phyloP scores from a whole-genome alignment of 2,888 invertebrate genomes.

The Chalcis sispes region DNA sequence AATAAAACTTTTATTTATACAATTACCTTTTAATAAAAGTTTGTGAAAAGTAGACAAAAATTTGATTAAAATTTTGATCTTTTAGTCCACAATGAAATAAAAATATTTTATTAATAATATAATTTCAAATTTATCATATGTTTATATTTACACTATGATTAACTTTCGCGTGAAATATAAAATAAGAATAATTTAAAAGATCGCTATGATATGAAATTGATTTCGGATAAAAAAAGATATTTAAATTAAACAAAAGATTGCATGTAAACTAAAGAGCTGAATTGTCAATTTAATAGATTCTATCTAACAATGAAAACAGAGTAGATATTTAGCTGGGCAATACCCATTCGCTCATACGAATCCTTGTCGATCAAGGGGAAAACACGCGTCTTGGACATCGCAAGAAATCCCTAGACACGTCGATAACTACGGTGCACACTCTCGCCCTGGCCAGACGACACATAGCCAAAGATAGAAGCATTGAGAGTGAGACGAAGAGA shows the following conservation, averaged over 20 bases:
- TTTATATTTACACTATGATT: no score
- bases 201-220: no score
- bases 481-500: constrained; percentile 12
- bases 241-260: neutral
- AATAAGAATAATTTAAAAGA: no score
- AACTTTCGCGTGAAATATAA: no score
- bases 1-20: no score
- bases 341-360: constrained; percentile 33
- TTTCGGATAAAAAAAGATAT: no score
- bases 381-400: constrained; percentile 48
- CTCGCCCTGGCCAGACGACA: constrained; percentile 52
- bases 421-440: neutral
- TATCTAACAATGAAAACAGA: neutral
- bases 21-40: no score
- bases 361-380: constrained; percentile 35
- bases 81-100: no score
- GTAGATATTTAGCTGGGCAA: constrained; percentile 8
- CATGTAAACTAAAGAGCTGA: neutral
- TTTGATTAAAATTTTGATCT: no score
- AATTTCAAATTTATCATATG: no score
- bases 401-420: constrained; percentile 55
- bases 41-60: no score
- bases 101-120: no score
- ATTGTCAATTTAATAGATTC: neutral
- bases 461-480: neutral